phyloP scores from a whole-genome alignment of 2,888 invertebrate genomes.

The Patella caerulea region DNA sequence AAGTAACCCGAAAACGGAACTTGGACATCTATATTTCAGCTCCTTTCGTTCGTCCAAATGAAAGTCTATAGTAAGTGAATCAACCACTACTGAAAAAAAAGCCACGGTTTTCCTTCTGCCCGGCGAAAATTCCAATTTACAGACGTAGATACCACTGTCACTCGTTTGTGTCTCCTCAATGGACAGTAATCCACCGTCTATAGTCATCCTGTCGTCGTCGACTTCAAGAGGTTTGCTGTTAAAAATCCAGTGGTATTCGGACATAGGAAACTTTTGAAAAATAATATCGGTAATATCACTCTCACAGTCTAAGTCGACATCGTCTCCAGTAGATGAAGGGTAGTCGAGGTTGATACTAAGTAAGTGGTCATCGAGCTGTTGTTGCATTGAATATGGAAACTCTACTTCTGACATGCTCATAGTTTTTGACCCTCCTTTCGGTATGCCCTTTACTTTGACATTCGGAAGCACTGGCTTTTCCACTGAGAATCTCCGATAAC shows the following conservation, averaged over 20 bases:
- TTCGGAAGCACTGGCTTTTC: too few relatives aligned
- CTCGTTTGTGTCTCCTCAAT: not conserved
- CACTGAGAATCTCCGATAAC: too few relatives aligned
- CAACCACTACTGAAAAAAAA: not conserved
- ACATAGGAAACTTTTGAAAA: not conserved
- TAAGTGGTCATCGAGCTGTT: too few relatives aligned
- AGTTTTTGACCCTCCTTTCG: too few relatives aligned
- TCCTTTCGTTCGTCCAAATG: not conserved
- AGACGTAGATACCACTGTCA: not conserved
- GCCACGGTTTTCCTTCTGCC: not conserved
- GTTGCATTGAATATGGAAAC: too few relatives aligned
- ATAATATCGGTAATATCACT: not conserved
- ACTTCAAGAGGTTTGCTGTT: not conserved
- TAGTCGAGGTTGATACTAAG: too few relatives aligned
- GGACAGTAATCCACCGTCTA: not conserved
- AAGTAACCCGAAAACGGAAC: not conserved
- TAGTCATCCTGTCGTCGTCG: not conserved
- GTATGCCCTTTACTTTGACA: too few relatives aligned
- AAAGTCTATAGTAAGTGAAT: not conserved
- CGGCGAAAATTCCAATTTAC: slow-evolving; percentile 1
- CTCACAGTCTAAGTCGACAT: not conserved
- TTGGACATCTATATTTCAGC: not conserved
- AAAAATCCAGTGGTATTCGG: not conserved
- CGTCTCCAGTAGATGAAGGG: not conserved
- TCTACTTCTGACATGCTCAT: too few relatives aligned